phyloP scores from a whole-genome alignment of 2,797 vertebrate genomes.

The Leptatherina wallacei region DNA sequence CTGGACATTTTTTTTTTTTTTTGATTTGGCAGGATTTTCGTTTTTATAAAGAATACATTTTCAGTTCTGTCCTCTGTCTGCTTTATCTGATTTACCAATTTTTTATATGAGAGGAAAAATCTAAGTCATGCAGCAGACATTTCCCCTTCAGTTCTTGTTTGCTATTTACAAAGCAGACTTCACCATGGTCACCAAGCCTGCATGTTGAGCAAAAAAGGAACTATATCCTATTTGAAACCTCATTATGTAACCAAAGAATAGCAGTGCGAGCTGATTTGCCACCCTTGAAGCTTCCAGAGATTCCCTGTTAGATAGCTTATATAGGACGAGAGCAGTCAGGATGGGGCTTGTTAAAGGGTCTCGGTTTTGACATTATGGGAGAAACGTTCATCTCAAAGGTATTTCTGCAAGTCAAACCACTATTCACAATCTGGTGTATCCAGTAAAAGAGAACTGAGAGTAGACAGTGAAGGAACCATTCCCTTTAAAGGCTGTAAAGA shows the following conservation, averaged over 20 bases:
- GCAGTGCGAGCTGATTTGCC: conserved; percentile 40
- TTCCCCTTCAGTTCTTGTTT: conserved; percentile 67
- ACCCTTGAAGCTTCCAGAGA: conserved; percentile 46
- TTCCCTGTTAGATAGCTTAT: conserved; percentile 46
- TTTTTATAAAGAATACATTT: conserved; percentile 32
- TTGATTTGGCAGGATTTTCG: conserved; percentile 15
- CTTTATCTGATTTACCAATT: conserved; percentile 62
- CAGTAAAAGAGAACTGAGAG: conserved; percentile 51
- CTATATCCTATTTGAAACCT: conserved; percentile 71
- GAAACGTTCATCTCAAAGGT: conserved; percentile 27
- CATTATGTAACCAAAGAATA: conserved; percentile 67
- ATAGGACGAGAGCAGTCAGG: conserved; percentile 37
- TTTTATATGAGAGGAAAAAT: conserved; percentile 55
- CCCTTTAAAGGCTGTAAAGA: conserved; percentile 42
- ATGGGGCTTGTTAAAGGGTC: conserved; percentile 45
- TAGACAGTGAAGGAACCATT: conserved; percentile 35
- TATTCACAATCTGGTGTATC: conserved; percentile 35
- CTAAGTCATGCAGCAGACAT: conserved; percentile 64
- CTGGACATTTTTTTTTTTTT: conserved; percentile 16
- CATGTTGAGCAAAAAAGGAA: conserved; percentile 52
- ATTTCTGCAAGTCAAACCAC: conserved; percentile 14
- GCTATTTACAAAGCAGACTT: conserved; percentile 69
- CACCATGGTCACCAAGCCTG: conserved; percentile 71
- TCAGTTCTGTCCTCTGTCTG: conserved; percentile 26
- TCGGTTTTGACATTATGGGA: conserved; percentile 15